Base-by-base conservation (phyloP, 2,888 invertebrate species). In the Willowsia nigromaculata region DNA sequence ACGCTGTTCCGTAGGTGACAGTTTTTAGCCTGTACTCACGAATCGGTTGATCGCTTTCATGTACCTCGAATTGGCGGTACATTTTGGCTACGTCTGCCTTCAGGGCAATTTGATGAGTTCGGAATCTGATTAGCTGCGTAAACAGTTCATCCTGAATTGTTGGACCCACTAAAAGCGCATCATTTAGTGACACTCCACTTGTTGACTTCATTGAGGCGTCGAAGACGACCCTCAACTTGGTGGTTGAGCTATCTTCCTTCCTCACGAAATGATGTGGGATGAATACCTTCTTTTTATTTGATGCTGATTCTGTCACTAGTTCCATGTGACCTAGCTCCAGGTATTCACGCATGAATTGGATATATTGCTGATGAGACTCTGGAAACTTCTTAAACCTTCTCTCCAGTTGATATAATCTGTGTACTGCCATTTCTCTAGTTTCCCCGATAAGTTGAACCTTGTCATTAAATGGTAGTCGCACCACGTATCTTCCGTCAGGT, bases 31-130 rank as follows among this genome's bases (percentile, higher is more conserved):
- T 71, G 27, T 91, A 91, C 0, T 90, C 89, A 22, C 88, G 59
- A 1, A 93, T 80, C 6, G 91, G 87, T n/a, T 92, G 82, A 65
- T 94, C 93, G 0, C 90, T 88, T 0, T 86, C 71, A 13, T 91
- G 76, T 0, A 94, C 84, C 0, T 59, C 15, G 15, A 93, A 92
- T 86, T 93, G 93, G 0, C 93, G 91, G 86, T 93, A 94, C 93
- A 94, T 94, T 90, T 94, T 94, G 22, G 91, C 93, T 15, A 94
- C 93, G 80, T 94, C 94, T 0, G 93, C 93, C 9, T 93, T 93
- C 13, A 94, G 90, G 0, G 93, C 93, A n/a, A 93, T 93, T 13
- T 91, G 83, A 53, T 93, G 91, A 1, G 94, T 3, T 4, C 56
- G 56, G 88, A 25, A 93, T 37, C 37, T 37, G 37, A 37, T 37